These are phyloP conservation scores for Calameuta idolon DNA, from an alignment of 2,888 invertebrate species.

Conservation along the genomic window DNA sequence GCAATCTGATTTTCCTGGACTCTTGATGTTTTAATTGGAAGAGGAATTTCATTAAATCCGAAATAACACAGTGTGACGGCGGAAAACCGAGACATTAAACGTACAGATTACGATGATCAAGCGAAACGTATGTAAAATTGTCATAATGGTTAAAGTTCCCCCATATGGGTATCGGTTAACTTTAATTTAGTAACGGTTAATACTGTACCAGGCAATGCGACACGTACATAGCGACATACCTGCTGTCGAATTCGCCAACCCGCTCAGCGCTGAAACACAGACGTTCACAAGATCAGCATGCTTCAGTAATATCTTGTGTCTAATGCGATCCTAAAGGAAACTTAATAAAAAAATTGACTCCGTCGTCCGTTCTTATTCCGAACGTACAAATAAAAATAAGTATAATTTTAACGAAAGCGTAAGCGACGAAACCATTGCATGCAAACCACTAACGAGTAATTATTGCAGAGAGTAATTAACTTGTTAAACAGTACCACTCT, in stretches of 20 bases:
- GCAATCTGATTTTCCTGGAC: neutral
- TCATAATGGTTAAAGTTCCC: slow-evolving; percentile 19
- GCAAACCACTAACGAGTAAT: neutral
- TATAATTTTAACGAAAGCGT: slow-evolving; percentile 6
- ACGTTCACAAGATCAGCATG: slow-evolving; percentile 52
- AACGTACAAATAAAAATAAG: slow-evolving; percentile 24
- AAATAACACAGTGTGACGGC: neutral
- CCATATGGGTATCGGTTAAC: slow-evolving; percentile 19
- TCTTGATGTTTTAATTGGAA: neutral
- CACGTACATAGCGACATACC: slow-evolving; percentile 69
- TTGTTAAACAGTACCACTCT: neutral
- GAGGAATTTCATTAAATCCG: neutral
- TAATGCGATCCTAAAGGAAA: slow-evolving; percentile 18
- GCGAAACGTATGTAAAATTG: slow-evolving; percentile 19
- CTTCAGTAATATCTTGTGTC: slow-evolving; percentile 41
- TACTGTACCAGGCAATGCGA: slow-evolving; percentile 67
- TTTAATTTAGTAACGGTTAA: slow-evolving; percentile 65
- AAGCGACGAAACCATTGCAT: slow-evolving; percentile 25
- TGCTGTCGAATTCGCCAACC: slow-evolving; percentile 69
- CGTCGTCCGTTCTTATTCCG: slow-evolving; percentile 5
- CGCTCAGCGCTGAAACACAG: slow-evolving; percentile 69
- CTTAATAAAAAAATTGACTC: neutral
- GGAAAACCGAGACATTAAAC: neutral
- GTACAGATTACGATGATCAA: slow-evolving; percentile 5
- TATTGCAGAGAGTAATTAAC: neutral